Percentiles rank a stretch among this genome's conserved stretches.
Conservation (phyloP, 1,140 invertebrate genomes). For the Drosophila nannoptera region DNA sequence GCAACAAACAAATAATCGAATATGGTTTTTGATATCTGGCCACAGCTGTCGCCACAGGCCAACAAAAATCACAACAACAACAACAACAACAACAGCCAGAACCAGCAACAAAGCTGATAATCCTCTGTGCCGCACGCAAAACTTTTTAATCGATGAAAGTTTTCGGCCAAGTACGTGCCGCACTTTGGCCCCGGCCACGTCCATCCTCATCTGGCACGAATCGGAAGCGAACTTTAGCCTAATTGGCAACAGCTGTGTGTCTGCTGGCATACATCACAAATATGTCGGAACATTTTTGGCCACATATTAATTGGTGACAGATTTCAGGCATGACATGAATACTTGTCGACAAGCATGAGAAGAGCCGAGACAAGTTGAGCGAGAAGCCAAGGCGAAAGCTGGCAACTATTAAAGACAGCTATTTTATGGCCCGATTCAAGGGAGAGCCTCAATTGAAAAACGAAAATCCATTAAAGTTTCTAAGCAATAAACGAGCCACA, state of each 20-base stretch:
- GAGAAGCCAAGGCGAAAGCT: not conserved
- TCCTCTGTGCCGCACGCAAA: constrained; percentile 46
- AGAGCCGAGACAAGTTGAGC: not conserved
- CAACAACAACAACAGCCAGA: constrained; percentile 4
- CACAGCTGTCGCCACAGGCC: constrained; percentile 57
- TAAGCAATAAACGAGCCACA: no score
- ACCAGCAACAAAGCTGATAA: constrained; percentile 58
- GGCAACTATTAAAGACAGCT: no score
- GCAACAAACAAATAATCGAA: constrained; percentile 59
- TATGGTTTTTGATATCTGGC: constrained; percentile 51
- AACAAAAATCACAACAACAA: constrained; percentile 4
- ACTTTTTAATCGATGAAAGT: constrained; percentile 74
- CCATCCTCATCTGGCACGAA: not conserved
- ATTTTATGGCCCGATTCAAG: no score
- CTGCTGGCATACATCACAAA: constrained; percentile 27
- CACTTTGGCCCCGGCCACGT: not conserved
- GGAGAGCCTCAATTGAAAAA: no score
- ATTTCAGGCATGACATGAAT: constrained; percentile 23
- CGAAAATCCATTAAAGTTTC: no score
- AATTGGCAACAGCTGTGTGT: constrained; percentile 59
- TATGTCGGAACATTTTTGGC: constrained; percentile 22
- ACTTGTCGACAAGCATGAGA: not conserved
- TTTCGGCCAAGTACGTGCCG: constrained; percentile 60
- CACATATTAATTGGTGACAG: constrained; percentile 34
- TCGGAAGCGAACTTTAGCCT: constrained; percentile 50